Base-by-base conservation (phyloP, 2,113 vertebrate species). In the Esox niger region DNA sequence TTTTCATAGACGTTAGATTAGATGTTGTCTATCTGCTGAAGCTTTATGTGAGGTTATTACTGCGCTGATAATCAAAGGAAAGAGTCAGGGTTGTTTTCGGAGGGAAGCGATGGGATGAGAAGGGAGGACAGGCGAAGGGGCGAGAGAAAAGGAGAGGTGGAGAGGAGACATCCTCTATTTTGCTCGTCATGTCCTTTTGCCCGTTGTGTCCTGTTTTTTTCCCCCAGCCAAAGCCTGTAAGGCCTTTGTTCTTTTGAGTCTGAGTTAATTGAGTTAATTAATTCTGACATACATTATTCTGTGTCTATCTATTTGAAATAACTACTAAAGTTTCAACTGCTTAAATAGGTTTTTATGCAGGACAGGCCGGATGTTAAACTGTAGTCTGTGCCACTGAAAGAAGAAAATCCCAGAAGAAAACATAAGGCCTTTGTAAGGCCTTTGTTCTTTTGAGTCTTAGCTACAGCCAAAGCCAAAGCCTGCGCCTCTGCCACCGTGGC, bases 11-110 rank as follows among this genome's bases (percentile, higher is more conserved):
- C 64, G 86, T 88, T 87, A 92, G 90, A 93, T 93, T 92, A 93
- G 87, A 91, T 86, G 89, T 84, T 90, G 92, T 92, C 93, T 90
- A 80, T 75, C n/a, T 9, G 62, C 27, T 6, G 79, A 84, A 82
- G 88, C 91, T 89, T 89, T 91, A 92, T 92, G 82, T 91, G 91
- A 91, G 87, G 84, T 91, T 90, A 91, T 92, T 92, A 91, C 88
- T 20, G 17, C 17, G 90, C 62, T 69, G 86, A 91, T 94, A 91
- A 90, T 91, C 90, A 74, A 84, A 86, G 84, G 78, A 74, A 47
- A 74, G 85, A 86, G 84, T 78, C 73, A 47, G 77, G 68, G 73
- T 62, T 32, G 59, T 61, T 65, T 65, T 23, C 13, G 3, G 17
- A 21, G 43, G 49, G 73, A 61, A 70, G 56, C 33, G 33, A 25